Base-by-base conservation (phyloP, 2,113 vertebrate species). In the Corythornis vintsioides region DNA sequence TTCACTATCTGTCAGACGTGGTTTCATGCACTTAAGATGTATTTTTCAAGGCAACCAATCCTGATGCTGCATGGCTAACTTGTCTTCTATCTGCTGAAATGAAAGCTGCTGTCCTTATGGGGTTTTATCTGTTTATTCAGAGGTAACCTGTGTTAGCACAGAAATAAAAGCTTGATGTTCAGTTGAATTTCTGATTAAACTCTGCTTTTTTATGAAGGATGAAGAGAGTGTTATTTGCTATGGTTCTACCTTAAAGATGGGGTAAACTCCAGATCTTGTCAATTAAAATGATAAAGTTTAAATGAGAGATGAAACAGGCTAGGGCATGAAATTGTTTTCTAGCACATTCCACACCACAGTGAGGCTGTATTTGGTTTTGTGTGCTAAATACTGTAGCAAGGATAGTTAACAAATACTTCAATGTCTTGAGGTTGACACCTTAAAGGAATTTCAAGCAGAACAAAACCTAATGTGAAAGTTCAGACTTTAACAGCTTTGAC, bases 401-500 rank as follows among this genome's bases (percentile, higher is more conserved):
- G 33, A 48, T 35, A 55, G 56, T 38, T 75, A 35, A 57, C 71
- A 85, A 85, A 72, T 28, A 57, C 92, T 91, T 63, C 61, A 76
- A 70, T 17, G 25, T 73, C 31, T 35, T 26, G 33, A 47, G 5
- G 22, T 56, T 64, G 57, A 59, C 66, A 80, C 92, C 74, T 83
- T 50, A 28, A 88, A 28, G 29, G 45, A 90, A 83, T 76, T 94
- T 83, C 75, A 87, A 78, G 43, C 84, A 69, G 50, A 94, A 94
- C 66, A 75, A 88, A 87, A 86, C 59, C 61, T 66, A 72, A 67
- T 2, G 1, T 72, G 82, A 48, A 93, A 86, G 19, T 91, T 65
- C 89, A 95, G 74, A 65, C 50, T 28, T 3, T 50, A 94, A 35
- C 40, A 86, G 55, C 83, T 57, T 83, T 70, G 2, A 91, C 91